These are phyloP conservation scores for Passer domesticus DNA, from an alignment of 2,113 vertebrate genomes.

Conservation along the genomic window DNA sequence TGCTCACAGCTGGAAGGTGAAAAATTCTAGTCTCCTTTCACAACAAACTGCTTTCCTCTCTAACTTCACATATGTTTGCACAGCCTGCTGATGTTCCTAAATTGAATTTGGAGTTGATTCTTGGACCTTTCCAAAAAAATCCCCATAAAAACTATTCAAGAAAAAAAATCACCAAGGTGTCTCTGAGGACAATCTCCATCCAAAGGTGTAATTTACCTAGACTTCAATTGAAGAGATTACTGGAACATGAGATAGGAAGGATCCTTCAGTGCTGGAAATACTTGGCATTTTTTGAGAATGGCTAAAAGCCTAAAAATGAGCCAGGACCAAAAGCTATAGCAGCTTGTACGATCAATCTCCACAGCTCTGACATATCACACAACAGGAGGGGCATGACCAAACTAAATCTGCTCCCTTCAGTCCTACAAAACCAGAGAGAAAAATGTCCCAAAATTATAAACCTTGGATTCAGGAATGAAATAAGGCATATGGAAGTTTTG, in stretches of 20 bases:
- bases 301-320: neutral
- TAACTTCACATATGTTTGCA: neutral
- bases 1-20: neutral
- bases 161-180: neutral
- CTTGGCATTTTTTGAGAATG: neutral
- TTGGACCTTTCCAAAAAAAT: accelerated
- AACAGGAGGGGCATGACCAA: neutral
- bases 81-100: neutral
- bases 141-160: neutral
- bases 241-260: neutral
- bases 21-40: neutral
- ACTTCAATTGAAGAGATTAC: neutral
- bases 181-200: neutral
- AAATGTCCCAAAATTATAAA: neutral
- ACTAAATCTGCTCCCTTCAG: neutral
- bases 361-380: neutral
- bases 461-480: neutral
- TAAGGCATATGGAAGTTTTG: neutral
- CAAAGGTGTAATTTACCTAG: neutral
- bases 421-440: neutral
- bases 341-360: neutral
- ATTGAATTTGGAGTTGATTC: neutral
- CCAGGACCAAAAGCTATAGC: neutral
- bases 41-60: neutral
- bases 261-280: neutral